These are phyloP conservation scores for Stichodactyla helianthus DNA, from an alignment of 64 coral and sea anemone genomes.

Conservation along the genomic window DNA sequence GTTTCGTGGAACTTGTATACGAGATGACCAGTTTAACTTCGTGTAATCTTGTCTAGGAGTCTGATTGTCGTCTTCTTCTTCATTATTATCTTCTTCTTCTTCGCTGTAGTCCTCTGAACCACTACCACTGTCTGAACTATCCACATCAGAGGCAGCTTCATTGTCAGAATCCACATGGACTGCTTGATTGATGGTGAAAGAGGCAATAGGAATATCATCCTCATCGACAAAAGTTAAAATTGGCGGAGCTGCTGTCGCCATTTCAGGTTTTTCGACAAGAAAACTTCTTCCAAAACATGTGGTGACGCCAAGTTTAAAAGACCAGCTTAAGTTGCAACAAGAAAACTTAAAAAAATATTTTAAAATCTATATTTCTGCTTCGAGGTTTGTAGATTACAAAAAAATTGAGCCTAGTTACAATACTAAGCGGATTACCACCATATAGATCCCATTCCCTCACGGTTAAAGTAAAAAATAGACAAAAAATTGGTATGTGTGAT, in stretches of 20 bases:
- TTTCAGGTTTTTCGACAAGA: conserved; percentile 19
- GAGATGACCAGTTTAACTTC: too few species aligned
- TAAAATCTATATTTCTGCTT: background rate
- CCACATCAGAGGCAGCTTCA: background rate
- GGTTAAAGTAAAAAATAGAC: conserved; percentile 10
- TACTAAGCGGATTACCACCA: background rate
- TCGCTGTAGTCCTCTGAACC: background rate
- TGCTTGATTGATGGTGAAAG: background rate
- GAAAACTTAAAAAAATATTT: background rate
- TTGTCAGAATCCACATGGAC: background rate
- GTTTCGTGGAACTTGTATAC: background rate
- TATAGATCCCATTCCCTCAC: background rate
- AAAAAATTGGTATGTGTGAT: background rate
- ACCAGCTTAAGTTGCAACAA: background rate
- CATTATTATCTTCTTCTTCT: background rate
- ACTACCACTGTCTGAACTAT: background rate
- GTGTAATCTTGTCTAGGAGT: background rate
- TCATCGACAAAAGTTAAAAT: background rate
- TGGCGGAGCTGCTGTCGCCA: background rate
- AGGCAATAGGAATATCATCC: background rate
- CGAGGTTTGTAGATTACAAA: background rate
- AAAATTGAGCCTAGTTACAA: background rate
- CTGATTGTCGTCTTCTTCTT: background rate
- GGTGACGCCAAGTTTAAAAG: conserved; percentile 2
- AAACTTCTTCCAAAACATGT: background rate